Evolutionary conservation across 2,888 invertebrate genomes (phyloP), one percentile per base, ranked within the genome.

Genomic region (Diplazon laetatorius): DNA sequence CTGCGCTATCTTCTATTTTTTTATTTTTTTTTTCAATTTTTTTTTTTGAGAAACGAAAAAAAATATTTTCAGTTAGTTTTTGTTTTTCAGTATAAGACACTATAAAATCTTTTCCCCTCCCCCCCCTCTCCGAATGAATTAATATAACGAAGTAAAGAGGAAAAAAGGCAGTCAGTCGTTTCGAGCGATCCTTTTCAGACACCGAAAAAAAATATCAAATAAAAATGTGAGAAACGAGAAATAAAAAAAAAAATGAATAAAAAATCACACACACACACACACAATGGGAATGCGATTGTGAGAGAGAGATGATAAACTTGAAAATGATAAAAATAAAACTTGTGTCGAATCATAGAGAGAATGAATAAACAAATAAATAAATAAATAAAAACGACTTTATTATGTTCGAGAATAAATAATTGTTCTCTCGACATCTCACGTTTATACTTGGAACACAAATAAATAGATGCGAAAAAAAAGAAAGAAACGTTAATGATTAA

Each of bases 401-500:
- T 30, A 30, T 30, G 30, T n/a, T n/a, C n/a, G 6, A 52, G 39
- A 71, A 42, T 37, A 44, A 62, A 35, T 50, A 70, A 83, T 87
- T 84, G 80, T 85, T 84, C 82, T 87, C 84, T 82, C 76, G 80
- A 83, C 79, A 81, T 82, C 77, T 71, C 78, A 77, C n/a, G n/a
- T n/a, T n/a, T 80, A 76, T 68, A 72, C 82, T 81, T 68, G 71
- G 73, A 81, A 73, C 73, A 65, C 48, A 81, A 83, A 75, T 66
- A 70, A 66, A 74, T 63, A 68, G 59, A 52, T 68, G 2, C 52
- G 6, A 59, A 48, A 5, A 59, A n/a, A 37, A 65, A 57, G 73
- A 66, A 52, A 68, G 22, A 52, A 73, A 30, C 30, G 30, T 5
- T 30, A 30, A 30, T 30, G 60, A 39, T 59, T 63, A 65, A 50